Evolutionary conservation across 2,888 invertebrate genomes (phyloP).

Genomic region (Glaucopsyche alexis): DNA sequence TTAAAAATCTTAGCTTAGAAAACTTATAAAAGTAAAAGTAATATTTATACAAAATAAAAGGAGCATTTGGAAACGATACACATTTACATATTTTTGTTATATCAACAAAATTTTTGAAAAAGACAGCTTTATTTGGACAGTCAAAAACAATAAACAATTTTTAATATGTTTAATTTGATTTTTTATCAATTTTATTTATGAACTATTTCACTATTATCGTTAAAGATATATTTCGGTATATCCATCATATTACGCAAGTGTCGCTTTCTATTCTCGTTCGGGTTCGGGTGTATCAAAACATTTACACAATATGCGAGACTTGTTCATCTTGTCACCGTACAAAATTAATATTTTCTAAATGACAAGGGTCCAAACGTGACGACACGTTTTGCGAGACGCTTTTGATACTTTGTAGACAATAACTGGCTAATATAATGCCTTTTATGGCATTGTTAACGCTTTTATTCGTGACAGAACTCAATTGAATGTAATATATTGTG

Average conservation of each 20-base stretch:
- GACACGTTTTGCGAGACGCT: slow-evolving; percentile 25
- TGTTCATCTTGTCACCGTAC: slow-evolving; percentile 27
- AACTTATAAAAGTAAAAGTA: neutral
- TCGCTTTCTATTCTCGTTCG: slow-evolving; percentile 5
- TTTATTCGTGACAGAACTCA: neutral
- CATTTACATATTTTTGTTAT: neutral
- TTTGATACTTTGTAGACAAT: slow-evolving; percentile 27
- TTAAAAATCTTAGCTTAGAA: too few species aligned
- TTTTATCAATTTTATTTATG: neutral
- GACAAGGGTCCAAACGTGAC: slow-evolving; percentile 29
- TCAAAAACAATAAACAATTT: neutral
- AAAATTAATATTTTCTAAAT: slow-evolving; percentile 30
- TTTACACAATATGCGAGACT: slow-evolving; percentile 13
- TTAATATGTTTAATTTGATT: neutral
- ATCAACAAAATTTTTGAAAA: neutral
- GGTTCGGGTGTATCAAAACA: slow-evolving; percentile 1
- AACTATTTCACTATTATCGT: neutral
- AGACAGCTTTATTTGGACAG: neutral
- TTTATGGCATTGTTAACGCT: slow-evolving; percentile 18
- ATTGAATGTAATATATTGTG: neutral
- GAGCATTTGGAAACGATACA: neutral
- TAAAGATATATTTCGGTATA: neutral
- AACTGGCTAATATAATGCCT: slow-evolving; percentile 22
- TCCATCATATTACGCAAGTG: slow-evolving; percentile 9
- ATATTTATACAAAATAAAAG: neutral